These are phyloP conservation scores for Diglossa cyanea DNA, from an alignment of 2,797 vertebrate species.

Conservation along the genomic window DNA sequence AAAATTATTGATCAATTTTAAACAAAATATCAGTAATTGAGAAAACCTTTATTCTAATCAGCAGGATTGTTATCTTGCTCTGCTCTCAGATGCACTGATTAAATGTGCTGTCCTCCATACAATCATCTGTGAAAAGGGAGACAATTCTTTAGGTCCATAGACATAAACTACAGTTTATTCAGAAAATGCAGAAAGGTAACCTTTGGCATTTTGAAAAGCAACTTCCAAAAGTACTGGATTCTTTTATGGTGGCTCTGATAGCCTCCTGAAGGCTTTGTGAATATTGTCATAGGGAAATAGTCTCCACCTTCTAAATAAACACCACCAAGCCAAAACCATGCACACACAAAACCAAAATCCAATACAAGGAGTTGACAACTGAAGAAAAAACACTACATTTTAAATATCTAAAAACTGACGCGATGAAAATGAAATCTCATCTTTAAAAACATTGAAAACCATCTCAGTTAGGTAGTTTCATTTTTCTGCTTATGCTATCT, in stretches of 20 bases:
- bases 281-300: not conserved
- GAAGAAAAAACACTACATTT: not conserved
- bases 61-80: not conserved
- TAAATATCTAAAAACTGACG: not conserved
- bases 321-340: not conserved
- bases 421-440: not conserved
- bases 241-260: not conserved
- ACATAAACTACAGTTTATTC: not conserved
- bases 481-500: not conserved
- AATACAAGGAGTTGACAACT: not conserved
- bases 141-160: not conserved
- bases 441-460: not conserved
- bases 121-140: not conserved
- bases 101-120: not conserved
- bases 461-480: not conserved
- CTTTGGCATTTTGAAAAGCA: not conserved
- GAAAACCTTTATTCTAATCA: not conserved
- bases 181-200: not conserved
- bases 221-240: not conserved
- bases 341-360: not conserved
- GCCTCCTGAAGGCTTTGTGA: not conserved
- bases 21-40: not conserved
- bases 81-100: not conserved
- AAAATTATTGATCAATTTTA: not conserved
- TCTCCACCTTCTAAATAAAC: not conserved